These are phyloP conservation scores for Lutjanus erythropterus DNA, from an alignment of 2,113 vertebrate genomes.

Conservation along the genomic window DNA sequence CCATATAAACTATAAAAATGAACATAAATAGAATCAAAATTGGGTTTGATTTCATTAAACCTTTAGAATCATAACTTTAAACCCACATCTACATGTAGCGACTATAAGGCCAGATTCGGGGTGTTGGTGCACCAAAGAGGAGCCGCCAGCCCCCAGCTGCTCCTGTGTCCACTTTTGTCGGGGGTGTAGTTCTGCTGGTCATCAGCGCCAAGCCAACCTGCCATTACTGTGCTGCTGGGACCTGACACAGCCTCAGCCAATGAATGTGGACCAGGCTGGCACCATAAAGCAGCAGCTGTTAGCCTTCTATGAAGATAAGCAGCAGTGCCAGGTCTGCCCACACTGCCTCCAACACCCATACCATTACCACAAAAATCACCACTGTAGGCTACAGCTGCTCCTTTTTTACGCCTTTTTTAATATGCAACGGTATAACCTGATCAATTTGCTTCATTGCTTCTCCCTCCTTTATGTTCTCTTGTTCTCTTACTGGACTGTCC, in stretches of 20 bases:
- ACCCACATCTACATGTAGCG: not conserved
- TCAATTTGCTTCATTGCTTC: not conserved
- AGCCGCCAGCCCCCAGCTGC: not conserved
- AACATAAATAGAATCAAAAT: no score
- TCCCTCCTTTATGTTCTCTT: not conserved
- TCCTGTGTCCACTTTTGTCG: constrained; percentile 4
- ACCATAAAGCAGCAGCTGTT: constrained; percentile 52
- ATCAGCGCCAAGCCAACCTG: not conserved
- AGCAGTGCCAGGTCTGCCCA: constrained; percentile 23
- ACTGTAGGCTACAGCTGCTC: not conserved
- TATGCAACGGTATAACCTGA: not conserved
- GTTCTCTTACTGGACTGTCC: not conserved
- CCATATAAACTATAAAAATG: not conserved
- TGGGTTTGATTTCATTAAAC: not conserved
- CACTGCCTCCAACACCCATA: not conserved
- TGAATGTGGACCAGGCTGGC: constrained; percentile 26
- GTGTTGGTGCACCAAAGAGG: not conserved
- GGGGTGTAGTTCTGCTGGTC: not conserved
- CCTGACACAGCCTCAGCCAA: not conserved
- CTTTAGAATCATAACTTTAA: not conserved
- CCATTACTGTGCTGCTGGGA: constrained; percentile 23
- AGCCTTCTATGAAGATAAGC: constrained; percentile 40
- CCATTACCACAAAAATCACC: constrained; percentile 7
- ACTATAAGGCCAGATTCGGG: not conserved
- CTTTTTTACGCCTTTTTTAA: not conserved